Evolutionary conservation across 2,888 invertebrate species (phyloP).

Genomic region (Drosophila cognata): DNA sequence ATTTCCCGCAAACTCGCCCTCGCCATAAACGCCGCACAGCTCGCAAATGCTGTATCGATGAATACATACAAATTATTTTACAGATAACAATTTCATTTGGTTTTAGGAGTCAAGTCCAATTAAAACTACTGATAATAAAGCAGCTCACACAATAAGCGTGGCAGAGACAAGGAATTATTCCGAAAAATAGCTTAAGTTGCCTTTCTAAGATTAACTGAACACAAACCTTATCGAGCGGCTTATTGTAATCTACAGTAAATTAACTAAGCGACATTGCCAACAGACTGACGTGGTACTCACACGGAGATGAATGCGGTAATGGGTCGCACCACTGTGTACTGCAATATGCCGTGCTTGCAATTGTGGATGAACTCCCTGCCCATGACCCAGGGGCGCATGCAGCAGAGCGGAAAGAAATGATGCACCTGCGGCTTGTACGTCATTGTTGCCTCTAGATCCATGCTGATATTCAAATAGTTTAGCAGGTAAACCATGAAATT

Average conservation of each 20-base stretch:
- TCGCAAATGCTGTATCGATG: slow-evolving; percentile 90
- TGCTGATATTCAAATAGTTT: slow-evolving; percentile 94
- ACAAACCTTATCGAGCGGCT: background rate
- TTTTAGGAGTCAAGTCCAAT: background rate
- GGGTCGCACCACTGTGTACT: slow-evolving; percentile 96
- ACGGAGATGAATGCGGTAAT: slow-evolving; percentile 95
- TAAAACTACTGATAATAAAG: background rate
- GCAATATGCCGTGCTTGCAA: slow-evolving; percentile 98
- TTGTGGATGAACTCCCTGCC: slow-evolving; percentile 96
- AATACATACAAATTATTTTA: background rate
- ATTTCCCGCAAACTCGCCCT: slow-evolving; percentile 94
- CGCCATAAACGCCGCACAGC: slow-evolving; percentile 93
- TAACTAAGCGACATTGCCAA: background rate
- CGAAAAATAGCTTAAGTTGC: background rate
- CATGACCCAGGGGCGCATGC: slow-evolving; percentile 96
- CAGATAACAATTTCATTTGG: slow-evolving; percentile 1
- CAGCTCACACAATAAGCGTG: background rate
- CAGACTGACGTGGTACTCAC: slow-evolving; percentile 86
- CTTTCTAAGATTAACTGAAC: background rate
- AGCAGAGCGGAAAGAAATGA: slow-evolving; percentile 96
- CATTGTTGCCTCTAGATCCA: slow-evolving; percentile 92
- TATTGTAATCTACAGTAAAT: background rate
- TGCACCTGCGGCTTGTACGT: slow-evolving; percentile 92
- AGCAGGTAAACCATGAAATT: slow-evolving; percentile 98
- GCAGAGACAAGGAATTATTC: background rate